Base-by-base conservation (phyloP, 2,113 vertebrate species). In the Thamnaconus septentrionalis region DNA sequence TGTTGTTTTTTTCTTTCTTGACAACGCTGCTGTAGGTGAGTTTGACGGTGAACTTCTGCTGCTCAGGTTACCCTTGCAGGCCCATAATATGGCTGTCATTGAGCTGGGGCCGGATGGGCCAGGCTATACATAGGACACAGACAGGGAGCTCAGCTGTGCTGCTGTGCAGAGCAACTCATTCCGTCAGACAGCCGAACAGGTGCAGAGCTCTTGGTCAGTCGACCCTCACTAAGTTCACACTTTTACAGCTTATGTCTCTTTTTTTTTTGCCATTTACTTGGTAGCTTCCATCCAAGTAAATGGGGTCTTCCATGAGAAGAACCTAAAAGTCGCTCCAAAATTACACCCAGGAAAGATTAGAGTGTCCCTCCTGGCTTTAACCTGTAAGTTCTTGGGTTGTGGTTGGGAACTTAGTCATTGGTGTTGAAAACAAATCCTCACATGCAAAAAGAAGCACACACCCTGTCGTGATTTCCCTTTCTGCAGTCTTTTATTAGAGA, bases 81-180 rank as follows among this genome's bases (percentile, higher is more conserved):
- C 73, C 65, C 58, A 60, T 76, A 76, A 82, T 64, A 74, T 71
- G 66, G 75, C 80, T 56, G 64, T 67, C 60, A 18, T 50, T 74
- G 84, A 64, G 70, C 59, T 46, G 64, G 55, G 62, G 73, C 57
- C 50, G 56, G 69, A 68, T 65, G 59, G 78, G 57, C 73, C 62
- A 45, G 49, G 83, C 91, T 93, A 93, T 91, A 92, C 79, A 92
- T 92, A 93, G 91, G 82, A 71, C 73, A 78, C 75, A 89, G 82
- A 86, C 85, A 72, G 79, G 80, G 80, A 84, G 81, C 82, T 92
- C 91, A 91, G 89, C 89, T 91, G 89, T 74, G 84, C 84, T 61
- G 67, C 81, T 89, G 75, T 87, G 71, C 77, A 62, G 81, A 81
- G 74, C 78, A 73, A 84, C 84, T 89, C 89, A 86, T 53, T 60